Evolutionary conservation across 2,888 invertebrate genomes (phyloP).

Genomic region (Mylabris sibirica): DNA sequence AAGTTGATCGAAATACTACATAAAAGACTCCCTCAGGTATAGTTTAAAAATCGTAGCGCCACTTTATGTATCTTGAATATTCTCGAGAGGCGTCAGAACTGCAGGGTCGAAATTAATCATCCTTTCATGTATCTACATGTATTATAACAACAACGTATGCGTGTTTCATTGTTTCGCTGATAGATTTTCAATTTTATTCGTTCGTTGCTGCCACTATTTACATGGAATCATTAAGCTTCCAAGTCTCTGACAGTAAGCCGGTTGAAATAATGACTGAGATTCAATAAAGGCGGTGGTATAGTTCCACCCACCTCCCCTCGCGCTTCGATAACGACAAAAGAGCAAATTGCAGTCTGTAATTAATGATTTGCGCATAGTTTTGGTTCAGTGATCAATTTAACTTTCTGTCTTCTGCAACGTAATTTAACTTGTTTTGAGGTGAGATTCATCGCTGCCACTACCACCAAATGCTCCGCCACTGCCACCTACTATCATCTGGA

Average conservation of each 20-base stretch:
- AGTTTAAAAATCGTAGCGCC: conserved; percentile 16
- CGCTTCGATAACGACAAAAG: conserved; percentile 45
- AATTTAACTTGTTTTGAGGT: conserved; percentile 51
- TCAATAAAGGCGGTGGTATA: conserved; percentile 52
- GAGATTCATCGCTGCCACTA: conserved; percentile 12
- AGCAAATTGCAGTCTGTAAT: conserved; percentile 55
- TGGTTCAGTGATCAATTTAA: conserved; percentile 55
- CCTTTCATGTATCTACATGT: conserved; percentile 13
- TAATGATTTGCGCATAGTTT: conserved; percentile 58
- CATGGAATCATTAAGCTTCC: conserved; percentile 33
- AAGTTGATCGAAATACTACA: conserved; percentile 19
- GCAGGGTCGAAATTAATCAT: conserved; percentile 15
- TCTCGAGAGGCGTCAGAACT: conserved; percentile 7
- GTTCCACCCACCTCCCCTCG: conserved; percentile 44
- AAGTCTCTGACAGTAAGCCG: conserved; percentile 47
- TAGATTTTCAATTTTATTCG: neutral
- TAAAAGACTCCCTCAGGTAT: conserved; percentile 16
- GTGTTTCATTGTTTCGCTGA: neutral
- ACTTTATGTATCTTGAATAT: conserved; percentile 14
- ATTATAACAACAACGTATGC: neutral
- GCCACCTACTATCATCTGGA: neutral
- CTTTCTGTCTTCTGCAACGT: conserved; percentile 49
- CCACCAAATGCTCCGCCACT: neutral
- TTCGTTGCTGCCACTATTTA: neutral
- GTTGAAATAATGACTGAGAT: conserved; percentile 53